Percentiles rank a stretch among this genome's conserved stretches.
These are phyloP conservation scores for Cheirogaleus major DNA, from an alignment of 2,797 vertebrate genomes.

Conservation along the genomic window DNA sequence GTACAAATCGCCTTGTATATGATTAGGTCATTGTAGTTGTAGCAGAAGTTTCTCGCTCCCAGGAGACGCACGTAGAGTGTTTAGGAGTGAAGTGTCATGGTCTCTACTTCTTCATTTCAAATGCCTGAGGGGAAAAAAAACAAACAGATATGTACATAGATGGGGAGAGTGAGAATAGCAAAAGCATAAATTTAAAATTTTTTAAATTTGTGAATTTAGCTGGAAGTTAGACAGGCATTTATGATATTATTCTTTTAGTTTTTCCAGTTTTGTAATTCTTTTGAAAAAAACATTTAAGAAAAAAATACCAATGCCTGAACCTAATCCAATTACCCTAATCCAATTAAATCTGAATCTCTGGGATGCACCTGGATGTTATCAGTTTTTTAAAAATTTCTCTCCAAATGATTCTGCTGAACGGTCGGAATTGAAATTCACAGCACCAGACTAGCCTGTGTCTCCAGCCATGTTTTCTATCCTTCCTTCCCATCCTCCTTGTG, in stretches of 20 bases:
- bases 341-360: not conserved
- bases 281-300: not conserved
- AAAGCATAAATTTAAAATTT: not conserved
- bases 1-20: not conserved
- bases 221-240: not conserved
- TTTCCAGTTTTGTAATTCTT: not conserved
- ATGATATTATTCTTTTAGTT: too few species aligned
- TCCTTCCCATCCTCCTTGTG: not conserved
- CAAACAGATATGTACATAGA: not conserved
- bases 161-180: not conserved
- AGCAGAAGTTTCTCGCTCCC: not conserved
- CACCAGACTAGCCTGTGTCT: not conserved
- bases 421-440: too few species aligned
- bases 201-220: not conserved
- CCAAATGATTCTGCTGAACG: not conserved
- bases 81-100: not conserved
- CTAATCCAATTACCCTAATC: not conserved
- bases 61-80: too few species aligned
- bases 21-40: too few species aligned
- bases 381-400: not conserved
- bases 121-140: not conserved
- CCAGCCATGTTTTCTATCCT: too few species aligned
- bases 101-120: not conserved
- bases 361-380: accelerated
- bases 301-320: not conserved